Conservation (phyloP, 2,113 vertebrate species). For the Protobothrops flavoviridis region DNA sequence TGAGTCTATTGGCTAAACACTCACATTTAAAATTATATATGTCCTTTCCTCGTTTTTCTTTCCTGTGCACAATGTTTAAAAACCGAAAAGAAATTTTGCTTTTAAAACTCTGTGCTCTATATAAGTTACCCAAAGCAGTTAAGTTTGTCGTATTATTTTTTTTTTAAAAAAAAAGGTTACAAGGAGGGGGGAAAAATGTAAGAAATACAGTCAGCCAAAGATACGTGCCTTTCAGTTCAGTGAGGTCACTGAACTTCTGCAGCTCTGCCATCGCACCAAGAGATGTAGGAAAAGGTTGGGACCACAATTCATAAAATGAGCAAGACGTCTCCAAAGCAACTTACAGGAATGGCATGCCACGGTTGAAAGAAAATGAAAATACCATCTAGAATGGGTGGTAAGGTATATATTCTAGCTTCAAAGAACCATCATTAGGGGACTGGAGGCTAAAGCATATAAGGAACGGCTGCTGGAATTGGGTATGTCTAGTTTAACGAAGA, state of each 20-base stretch:
- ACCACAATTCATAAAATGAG: not conserved
- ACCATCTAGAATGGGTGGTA: not conserved
- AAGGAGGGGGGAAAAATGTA: no score
- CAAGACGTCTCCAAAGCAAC: not conserved
- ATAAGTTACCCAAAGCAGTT: not conserved
- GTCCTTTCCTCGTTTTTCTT: not conserved
- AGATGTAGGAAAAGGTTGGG: not conserved
- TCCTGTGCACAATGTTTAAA: conserved; percentile 18
- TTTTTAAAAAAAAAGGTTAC: not conserved
- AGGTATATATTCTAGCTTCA: not conserved
- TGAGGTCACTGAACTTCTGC: not conserved
- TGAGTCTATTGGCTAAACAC: conserved; percentile 50
- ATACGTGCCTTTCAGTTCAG: no score
- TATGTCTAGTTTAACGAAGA: no score
- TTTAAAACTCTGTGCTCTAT: not conserved
- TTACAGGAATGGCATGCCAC: not conserved
- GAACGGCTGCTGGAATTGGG: no score
- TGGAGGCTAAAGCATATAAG: no score
- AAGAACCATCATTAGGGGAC: not conserved
- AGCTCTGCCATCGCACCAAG: not conserved
- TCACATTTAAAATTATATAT: conserved; percentile 40
- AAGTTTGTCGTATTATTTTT: no score
- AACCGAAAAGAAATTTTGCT: conserved; percentile 24
- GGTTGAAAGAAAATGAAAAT: not conserved
- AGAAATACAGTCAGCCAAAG: not conserved